Percentiles rank a stretch among this genome's conserved stretches.
phyloP scores from a whole-genome alignment of 1,140 invertebrate genomes.

The Meloidogyne exigua region DNA sequence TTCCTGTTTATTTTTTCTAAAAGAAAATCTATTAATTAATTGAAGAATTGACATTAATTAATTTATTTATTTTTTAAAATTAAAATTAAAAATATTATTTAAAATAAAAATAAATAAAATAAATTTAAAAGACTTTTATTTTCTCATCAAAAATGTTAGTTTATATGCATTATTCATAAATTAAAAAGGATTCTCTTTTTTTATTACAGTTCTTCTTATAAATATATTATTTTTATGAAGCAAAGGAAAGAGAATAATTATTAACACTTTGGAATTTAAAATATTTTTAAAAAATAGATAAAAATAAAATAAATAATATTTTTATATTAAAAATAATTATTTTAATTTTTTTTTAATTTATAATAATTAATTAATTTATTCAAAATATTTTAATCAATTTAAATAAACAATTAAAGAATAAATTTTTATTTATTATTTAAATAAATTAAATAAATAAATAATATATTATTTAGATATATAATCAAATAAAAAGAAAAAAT shows the following conservation, averaged over 20 bases:
- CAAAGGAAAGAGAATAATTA: not conserved
- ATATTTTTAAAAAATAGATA: not conserved
- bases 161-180: constrained; percentile 2
- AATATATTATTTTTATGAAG: not conserved
- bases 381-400: too few relatives aligned
- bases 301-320: not conserved
- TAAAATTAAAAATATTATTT: not conserved
- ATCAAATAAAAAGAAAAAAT: too few relatives aligned
- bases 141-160: not conserved
- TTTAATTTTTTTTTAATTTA: too few relatives aligned
- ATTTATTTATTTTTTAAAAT: not conserved
- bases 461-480: too few relatives aligned
- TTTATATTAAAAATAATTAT: too few relatives aligned
- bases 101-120: not conserved
- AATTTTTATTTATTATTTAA: too few relatives aligned
- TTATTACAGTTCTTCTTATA: not conserved
- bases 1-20: not conserved
- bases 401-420: too few relatives aligned
- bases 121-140: not conserved
- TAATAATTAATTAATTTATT: too few relatives aligned
- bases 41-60: not conserved
- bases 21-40: not conserved
- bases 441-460: too few relatives aligned
- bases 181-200: not conserved
- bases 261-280: not conserved